Percentiles rank a stretch among this genome's conserved stretches.
Conservation (phyloP, 2,113 vertebrate genomes). For the Passer domesticus region DNA sequence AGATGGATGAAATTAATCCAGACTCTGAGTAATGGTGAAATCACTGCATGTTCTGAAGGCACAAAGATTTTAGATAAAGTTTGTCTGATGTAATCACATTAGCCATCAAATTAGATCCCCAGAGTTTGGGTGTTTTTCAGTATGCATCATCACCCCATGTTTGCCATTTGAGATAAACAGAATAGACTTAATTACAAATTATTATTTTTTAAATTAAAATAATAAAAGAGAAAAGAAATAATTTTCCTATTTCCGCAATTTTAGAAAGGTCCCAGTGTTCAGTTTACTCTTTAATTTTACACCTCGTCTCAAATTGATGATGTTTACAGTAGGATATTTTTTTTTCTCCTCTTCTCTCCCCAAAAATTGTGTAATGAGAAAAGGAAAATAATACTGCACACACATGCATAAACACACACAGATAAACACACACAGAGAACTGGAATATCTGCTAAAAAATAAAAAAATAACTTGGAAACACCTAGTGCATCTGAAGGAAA, state of each 20-base stretch:
- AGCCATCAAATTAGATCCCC: background rate
- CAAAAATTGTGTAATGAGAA: background rate
- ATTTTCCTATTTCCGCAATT: background rate
- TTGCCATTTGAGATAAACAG: background rate
- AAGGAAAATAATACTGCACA: background rate
- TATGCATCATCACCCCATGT: background rate
- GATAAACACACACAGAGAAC: background rate
- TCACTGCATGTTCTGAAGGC: background rate
- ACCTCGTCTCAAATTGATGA: background rate
- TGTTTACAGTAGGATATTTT: background rate
- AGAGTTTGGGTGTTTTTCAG: background rate
- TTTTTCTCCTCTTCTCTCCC: background rate
- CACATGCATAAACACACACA: accelerated
- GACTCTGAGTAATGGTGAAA: conserved; percentile 12
- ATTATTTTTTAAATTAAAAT: background rate
- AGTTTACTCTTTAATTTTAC: background rate
- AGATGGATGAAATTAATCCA: conserved; percentile 12
- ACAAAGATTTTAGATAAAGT: background rate
- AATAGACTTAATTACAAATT: background rate
- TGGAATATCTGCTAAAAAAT: background rate
- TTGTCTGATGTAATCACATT: background rate
- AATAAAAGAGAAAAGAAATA: background rate
- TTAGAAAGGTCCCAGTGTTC: background rate
- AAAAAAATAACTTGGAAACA: background rate
- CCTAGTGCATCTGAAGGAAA: background rate